Evolutionary conservation across 2,888 invertebrate genomes (phyloP).

Genomic region (Drosophila putrida): DNA sequence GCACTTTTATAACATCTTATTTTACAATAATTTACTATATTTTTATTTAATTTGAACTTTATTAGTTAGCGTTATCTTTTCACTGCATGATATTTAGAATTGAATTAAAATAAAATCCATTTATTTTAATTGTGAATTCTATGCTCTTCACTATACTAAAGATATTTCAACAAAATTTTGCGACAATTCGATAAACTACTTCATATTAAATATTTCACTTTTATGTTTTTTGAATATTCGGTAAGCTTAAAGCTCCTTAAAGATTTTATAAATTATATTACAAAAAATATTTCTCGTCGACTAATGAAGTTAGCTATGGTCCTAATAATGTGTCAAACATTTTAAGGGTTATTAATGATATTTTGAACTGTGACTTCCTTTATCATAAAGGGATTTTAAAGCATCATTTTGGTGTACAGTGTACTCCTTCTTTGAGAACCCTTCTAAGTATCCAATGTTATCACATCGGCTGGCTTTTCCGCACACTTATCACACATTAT

Average conservation of each 20-base stretch:
- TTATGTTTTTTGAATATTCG: too few species aligned
- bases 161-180: conserved; percentile 1
- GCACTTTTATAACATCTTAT: not conserved
- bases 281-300: too few species aligned
- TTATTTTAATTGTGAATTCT: not conserved
- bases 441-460: not conserved
- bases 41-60: not conserved
- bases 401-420: not conserved
- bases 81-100: not conserved
- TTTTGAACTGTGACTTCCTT: not conserved
- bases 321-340: too few species aligned
- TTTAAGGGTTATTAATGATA: not conserved
- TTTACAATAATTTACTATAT: not conserved
- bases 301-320: too few species aligned
- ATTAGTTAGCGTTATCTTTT: not conserved
- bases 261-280: too few species aligned
- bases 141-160: too few species aligned
- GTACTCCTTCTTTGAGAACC: not conserved
- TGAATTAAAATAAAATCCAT: not conserved
- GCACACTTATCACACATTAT: conserved; percentile 58
- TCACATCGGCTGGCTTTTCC: not conserved
- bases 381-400: not conserved
- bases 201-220: too few species aligned
- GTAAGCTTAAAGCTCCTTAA: too few species aligned
- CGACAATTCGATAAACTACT: not conserved